A percentile compares a stretch with the other conserved stretches of the same genome.
Conservation (phyloP, 37 sponge, comb jelly and placozoan species). For the Cliona cf. orientalis region DNA sequence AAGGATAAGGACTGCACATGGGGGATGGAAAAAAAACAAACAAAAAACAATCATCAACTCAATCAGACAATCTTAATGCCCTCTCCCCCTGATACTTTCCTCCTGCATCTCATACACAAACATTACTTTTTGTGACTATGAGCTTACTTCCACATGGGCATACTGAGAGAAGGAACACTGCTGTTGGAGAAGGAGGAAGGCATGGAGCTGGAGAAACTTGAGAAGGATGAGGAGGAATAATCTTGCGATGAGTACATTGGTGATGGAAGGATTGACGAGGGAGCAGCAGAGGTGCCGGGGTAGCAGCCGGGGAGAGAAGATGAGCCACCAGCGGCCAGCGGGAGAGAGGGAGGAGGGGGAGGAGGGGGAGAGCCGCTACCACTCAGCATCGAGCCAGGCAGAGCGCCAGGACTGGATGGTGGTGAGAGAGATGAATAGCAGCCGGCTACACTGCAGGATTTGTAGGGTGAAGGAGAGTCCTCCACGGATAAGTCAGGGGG, state of each 20-base stretch:
- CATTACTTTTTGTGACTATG: neutral
- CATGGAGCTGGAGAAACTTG: neutral
- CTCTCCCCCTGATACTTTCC: no score
- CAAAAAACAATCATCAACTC: no score
- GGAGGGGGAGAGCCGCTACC: neutral
- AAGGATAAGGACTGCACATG: neutral
- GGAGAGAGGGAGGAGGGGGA: slow-evolving; percentile 1
- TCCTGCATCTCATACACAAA: no score
- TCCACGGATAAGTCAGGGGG: no score
- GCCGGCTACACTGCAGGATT: no score
- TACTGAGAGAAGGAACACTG: neutral
- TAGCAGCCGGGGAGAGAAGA: neutral
- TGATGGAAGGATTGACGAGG: slow-evolving; percentile 14
- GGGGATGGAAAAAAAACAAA: neutral
- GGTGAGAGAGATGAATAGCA: no score
- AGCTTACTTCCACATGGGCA: slow-evolving; percentile 28
- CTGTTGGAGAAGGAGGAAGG: neutral
- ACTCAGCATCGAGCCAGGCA: no score
- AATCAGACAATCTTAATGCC: no score
- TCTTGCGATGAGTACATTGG: slow-evolving; percentile 34
- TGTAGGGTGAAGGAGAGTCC: no score
- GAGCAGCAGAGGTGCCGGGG: no score
- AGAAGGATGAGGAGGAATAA: no score
- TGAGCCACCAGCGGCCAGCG: neutral
- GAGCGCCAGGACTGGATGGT: no score